Evolutionary conservation across 2,888 invertebrate genomes (phyloP).

Genomic region (Dromius quadrimaculatus): DNA sequence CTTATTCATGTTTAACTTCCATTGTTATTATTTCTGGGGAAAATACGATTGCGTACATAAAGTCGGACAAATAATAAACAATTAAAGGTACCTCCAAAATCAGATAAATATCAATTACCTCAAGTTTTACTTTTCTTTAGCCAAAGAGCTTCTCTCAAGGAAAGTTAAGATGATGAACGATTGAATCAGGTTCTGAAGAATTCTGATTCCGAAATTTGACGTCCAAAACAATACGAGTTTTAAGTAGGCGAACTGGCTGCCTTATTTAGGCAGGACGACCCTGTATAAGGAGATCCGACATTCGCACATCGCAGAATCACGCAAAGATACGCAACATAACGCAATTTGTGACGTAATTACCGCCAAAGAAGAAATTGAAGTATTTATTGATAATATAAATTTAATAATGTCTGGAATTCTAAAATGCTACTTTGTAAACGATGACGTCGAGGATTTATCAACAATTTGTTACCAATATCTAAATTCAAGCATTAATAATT

Average conservation of each 20-base stretch:
- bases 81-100: too few species aligned
- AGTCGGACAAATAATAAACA: too few species aligned
- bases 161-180: too few species aligned
- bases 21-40: too few species aligned
- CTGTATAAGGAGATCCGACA: constrained; percentile 31
- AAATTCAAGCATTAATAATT: background rate
- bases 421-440: background rate
- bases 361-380: background rate
- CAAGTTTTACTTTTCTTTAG: too few species aligned
- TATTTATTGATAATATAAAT: background rate
- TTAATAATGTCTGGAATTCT: background rate
- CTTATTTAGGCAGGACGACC: constrained; percentile 17
- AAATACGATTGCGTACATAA: too few species aligned
- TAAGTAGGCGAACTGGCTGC: constrained; percentile 27
- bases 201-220: constrained; percentile 32
- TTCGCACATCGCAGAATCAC: constrained; percentile 9
- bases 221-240: constrained; percentile 19
- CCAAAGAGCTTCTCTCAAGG: too few species aligned
- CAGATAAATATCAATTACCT: too few species aligned
- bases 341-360: too few species aligned
- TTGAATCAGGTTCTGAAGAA: too few species aligned
- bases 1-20: too few species aligned
- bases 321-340: too few species aligned
- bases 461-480: background rate
- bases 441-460: background rate